Evolutionary conservation across 2,888 invertebrate genomes (phyloP).

Genomic region (Macrosiphum euphorbiae): DNA sequence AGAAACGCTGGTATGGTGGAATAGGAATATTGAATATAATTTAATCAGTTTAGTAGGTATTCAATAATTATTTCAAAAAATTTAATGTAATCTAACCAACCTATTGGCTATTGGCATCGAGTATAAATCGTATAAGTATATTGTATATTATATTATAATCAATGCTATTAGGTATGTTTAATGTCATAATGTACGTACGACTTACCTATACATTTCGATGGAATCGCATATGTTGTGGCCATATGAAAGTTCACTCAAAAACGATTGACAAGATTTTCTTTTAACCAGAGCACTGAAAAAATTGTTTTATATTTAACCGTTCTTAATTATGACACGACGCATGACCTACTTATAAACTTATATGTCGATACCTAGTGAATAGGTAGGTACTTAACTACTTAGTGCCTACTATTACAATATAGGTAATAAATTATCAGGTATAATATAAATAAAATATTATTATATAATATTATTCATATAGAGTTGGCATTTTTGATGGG

Average conservation of each 20-base stretch:
- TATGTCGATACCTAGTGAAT: background rate
- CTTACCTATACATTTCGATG: conserved; percentile 64
- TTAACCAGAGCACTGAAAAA: conserved; percentile 42
- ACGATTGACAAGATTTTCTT: conserved; percentile 7
- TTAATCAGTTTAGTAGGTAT: background rate
- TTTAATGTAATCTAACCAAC: background rate
- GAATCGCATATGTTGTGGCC: conserved; percentile 60
- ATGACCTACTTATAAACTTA: no score
- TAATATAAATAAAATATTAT: no score
- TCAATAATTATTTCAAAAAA: background rate
- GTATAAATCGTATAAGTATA: background rate
- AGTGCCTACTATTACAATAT: background rate
- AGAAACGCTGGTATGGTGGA: no score
- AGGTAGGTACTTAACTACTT: background rate
- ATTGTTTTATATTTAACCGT: background rate
- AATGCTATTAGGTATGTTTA: no score
- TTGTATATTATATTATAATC: no score
- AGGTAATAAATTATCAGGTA: background rate
- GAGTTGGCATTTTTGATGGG: no score
- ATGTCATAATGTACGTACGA: background rate
- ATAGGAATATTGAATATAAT: no score
- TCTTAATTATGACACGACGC: background rate
- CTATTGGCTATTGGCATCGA: no score
- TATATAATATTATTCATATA: no score
- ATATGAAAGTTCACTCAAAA: conserved; percentile 47